These are phyloP conservation scores for Haemorhous mexicanus DNA, from an alignment of 2,113 vertebrate species.

Conservation along the genomic window DNA sequence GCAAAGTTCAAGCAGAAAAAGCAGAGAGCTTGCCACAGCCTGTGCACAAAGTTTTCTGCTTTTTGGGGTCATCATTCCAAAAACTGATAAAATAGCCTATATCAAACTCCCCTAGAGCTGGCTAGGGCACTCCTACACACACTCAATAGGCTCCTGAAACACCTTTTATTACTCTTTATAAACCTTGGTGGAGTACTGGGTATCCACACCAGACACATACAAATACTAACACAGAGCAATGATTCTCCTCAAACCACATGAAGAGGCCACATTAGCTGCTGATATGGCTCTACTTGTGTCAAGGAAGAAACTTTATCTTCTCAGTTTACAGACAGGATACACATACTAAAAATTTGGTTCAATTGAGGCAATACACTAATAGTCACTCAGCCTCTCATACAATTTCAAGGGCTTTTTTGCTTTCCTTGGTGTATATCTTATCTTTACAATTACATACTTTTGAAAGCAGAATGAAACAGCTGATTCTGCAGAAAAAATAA, in stretches of 20 bases:
- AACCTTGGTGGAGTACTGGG: not conserved
- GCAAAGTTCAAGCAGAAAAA: not conserved
- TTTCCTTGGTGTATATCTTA: not conserved
- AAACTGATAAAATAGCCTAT: rapidly evolving
- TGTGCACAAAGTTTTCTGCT: rapidly evolving
- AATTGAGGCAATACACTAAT: not conserved
- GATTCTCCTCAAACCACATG: not conserved
- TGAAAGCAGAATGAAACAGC: not conserved
- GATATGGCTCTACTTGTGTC: not conserved
- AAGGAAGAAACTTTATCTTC: not conserved
- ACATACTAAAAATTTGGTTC: not conserved
- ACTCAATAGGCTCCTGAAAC: rapidly evolving
- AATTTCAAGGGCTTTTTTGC: not conserved
- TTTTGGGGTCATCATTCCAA: not conserved
- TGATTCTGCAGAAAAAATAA: not conserved
- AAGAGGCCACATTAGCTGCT: not conserved
- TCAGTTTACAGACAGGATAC: not conserved
- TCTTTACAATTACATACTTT: not conserved
- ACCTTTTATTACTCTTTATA: not conserved
- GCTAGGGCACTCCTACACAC: not conserved
- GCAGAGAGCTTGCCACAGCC: not conserved
- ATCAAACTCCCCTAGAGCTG: not conserved
- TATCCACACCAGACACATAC: not conserved
- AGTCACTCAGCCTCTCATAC: not conserved
- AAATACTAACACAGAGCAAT: not conserved